Conservation (phyloP, 23 tunicate species). For the Diplosoma virens region DNA sequence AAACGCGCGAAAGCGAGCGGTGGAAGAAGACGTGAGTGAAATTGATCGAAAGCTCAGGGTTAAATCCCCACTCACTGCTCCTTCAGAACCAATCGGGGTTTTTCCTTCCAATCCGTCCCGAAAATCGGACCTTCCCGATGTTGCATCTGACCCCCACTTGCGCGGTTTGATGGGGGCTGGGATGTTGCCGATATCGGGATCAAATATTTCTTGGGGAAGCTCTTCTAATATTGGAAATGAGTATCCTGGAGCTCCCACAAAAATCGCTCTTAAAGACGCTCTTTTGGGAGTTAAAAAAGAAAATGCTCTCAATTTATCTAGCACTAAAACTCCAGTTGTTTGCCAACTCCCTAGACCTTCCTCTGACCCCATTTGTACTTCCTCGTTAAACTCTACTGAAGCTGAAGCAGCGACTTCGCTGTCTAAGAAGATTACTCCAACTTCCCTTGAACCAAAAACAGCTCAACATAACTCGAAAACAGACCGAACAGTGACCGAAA, state of each 20-base stretch:
- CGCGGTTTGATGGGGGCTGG: slow-evolving; percentile 26
- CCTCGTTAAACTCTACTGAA: not conserved
- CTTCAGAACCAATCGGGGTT: not conserved
- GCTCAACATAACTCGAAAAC: too few relatives aligned
- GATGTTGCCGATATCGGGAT: slow-evolving; percentile 7
- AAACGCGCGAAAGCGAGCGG: slow-evolving; percentile 27
- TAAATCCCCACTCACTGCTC: not conserved
- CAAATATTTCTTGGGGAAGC: slow-evolving; percentile 28
- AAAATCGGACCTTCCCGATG: not conserved
- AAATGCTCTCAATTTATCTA: not conserved
- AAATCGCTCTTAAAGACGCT: slow-evolving; percentile 36
- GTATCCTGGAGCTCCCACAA: slow-evolving; percentile 54
- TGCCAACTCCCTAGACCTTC: not conserved
- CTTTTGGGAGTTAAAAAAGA: slow-evolving; percentile 33
- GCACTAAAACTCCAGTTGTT: not conserved
- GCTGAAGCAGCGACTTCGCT: not conserved
- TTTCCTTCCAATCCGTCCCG: not conserved
- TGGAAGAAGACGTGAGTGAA: not conserved
- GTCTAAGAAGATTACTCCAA: not conserved
- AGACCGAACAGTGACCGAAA: too few relatives aligned
- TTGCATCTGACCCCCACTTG: slow-evolving; percentile 28
- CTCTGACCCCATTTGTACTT: not conserved
- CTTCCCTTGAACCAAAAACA: too few relatives aligned
- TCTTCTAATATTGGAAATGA: not conserved
- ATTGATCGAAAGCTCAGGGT: not conserved